Evolutionary conservation across 2,888 invertebrate species (phyloP).

Genomic region (Lithophane leautieri): DNA sequence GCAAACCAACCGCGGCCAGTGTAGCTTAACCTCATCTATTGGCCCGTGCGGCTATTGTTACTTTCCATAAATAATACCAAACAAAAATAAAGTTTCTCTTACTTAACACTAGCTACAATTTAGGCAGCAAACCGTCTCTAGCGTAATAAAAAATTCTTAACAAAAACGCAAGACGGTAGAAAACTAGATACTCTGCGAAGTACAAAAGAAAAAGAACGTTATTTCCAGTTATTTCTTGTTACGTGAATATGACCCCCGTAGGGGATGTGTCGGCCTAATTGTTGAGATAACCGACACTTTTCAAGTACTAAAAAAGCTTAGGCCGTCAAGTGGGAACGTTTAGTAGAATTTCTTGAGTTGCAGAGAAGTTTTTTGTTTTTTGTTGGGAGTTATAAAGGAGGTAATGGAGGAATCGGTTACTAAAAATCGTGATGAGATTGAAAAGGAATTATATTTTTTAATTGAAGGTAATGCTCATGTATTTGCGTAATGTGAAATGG

Average conservation of each 20-base stretch:
- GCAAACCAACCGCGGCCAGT: too few species aligned
- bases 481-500: not conserved
- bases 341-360: constrained; percentile 28
- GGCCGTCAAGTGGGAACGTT: constrained; percentile 32
- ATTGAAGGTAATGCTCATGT: not conserved
- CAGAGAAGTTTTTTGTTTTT: too few species aligned
- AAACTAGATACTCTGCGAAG: constrained; percentile 23
- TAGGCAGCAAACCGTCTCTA: constrained; percentile 31
- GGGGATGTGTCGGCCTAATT: constrained; percentile 68
- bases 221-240: constrained; percentile 52
- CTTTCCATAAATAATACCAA: not conserved
- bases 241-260: constrained; percentile 58
- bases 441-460: not conserved
- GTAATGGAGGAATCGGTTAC: not conserved
- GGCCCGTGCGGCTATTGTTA: too few species aligned
- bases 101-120: constrained; percentile 20
- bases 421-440: not conserved
- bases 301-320: constrained; percentile 44
- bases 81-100: constrained; percentile 18
- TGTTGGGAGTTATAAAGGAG: too few species aligned
- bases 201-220: constrained; percentile 26
- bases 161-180: constrained; percentile 15
- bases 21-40: too few species aligned
- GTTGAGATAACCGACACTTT: constrained; percentile 65
- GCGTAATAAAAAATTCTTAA: constrained; percentile 44